Evolutionary conservation across 2,797 vertebrate genomes (phyloP).

Genomic region (Sebastes itinus): DNA sequence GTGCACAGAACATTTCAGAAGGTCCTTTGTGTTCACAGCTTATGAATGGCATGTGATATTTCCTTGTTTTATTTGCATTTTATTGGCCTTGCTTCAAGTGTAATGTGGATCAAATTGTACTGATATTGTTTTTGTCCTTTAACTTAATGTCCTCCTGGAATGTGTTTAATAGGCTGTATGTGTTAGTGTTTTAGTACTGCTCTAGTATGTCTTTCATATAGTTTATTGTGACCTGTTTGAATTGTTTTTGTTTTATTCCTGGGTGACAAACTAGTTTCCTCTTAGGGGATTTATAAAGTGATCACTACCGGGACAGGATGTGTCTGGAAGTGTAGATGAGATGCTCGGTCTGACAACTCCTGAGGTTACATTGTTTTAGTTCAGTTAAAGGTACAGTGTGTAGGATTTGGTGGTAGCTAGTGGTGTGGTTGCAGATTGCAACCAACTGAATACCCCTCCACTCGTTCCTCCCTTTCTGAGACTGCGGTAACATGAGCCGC

Average conservation of each 20-base stretch:
- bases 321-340: neutral
- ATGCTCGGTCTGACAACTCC: neutral
- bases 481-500: no score
- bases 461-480: no score
- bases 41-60: neutral
- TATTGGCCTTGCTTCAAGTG: neutral
- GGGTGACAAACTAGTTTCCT: neutral
- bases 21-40: neutral
- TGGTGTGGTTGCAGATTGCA: no score
- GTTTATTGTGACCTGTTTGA: neutral
- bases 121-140: neutral
- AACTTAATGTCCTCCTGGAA: neutral
- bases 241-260: neutral
- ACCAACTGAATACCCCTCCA: no score
- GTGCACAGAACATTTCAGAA: neutral
- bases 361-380: neutral
- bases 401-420: no score
- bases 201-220: neutral
- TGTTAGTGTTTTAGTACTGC: neutral
- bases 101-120: neutral
- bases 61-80: neutral
- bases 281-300: neutral
- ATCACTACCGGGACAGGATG: neutral
- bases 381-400: neutral
- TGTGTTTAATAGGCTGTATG: neutral